A percentile compares a stretch with the other conserved stretches of the same genome.
phyloP scores from a whole-genome alignment of 1,140 invertebrate genomes.

The Kradibia gibbosae region DNA sequence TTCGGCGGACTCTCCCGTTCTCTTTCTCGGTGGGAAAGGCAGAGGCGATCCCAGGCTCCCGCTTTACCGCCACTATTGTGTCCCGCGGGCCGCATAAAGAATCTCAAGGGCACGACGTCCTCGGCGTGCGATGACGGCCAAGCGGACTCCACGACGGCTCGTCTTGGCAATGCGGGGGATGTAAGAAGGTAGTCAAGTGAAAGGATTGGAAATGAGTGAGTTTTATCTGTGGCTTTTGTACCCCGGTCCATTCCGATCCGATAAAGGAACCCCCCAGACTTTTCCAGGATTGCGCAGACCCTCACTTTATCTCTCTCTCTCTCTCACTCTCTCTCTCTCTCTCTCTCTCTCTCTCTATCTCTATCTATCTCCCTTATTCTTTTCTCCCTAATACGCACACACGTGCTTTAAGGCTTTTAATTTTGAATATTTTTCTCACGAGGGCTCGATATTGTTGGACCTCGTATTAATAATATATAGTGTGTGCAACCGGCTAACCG shows the following conservation, averaged over 20 bases:
- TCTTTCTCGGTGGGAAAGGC: constrained; percentile 64
- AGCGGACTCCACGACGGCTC: neutral
- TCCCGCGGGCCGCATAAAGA: constrained; percentile 37
- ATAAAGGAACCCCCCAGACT: constrained; percentile 17
- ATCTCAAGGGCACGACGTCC: constrained; percentile 51
- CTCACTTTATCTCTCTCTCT: neutral
- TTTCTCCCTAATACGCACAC: neutral
- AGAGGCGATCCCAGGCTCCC: constrained; percentile 33
- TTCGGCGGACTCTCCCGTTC: constrained; percentile 56
- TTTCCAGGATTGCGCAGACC: too few species aligned
- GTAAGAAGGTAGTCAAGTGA: constrained; percentile 47
- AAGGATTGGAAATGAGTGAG: constrained; percentile 52
- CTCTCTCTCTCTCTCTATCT: too few species aligned
- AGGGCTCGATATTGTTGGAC: neutral
- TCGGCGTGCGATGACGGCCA: neutral
- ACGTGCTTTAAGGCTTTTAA: constrained; percentile 2
- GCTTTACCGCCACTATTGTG: constrained; percentile 32
- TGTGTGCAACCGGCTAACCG: neutral
- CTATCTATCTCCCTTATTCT: too few species aligned
- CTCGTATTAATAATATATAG: neutral
- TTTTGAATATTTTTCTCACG: constrained; percentile 18
- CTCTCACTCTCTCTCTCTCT: neutral
- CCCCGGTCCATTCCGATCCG: neutral
- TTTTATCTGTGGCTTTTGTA: constrained; percentile 33
- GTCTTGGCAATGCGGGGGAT: constrained; percentile 22